Evolutionary conservation across 64 coral and sea anemone genomes (phyloP).

Genomic region (Stichodactyla helianthus): DNA sequence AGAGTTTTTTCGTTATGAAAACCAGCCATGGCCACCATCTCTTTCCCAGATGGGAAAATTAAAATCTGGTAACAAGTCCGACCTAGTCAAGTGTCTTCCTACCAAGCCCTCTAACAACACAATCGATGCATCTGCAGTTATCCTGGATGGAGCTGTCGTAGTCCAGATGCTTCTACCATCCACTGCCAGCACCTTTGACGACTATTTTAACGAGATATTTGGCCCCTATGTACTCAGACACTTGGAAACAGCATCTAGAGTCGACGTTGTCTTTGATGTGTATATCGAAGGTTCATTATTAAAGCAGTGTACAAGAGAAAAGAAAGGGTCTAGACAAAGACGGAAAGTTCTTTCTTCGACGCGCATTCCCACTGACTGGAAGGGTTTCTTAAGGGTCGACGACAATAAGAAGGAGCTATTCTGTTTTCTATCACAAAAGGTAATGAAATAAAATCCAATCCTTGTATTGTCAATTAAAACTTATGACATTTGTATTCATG

Average conservation of each 20-base stretch:
- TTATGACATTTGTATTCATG: too few species aligned
- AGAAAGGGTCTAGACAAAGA: neutral
- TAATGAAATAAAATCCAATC: too few species aligned
- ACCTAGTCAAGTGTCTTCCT: conserved; percentile 13
- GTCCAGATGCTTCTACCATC: conserved; percentile 6
- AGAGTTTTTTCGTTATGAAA: conserved; percentile 26
- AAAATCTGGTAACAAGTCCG: conserved; percentile 4
- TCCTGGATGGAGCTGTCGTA: conserved; percentile 17
- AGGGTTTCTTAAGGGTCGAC: conserved; percentile 25
- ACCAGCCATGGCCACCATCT: conserved; percentile 15
- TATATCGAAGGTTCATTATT: neutral
- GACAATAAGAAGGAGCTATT: conserved; percentile 62
- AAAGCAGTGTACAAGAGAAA: conserved; percentile 5
- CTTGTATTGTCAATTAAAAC: too few species aligned
- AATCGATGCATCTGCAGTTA: neutral
- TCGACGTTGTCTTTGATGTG: conserved; percentile 32
- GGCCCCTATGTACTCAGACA: neutral
- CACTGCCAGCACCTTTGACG: conserved; percentile 19
- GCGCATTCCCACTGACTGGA: conserved; percentile 24
- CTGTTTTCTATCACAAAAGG: conserved; percentile 20
- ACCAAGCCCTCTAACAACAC: neutral
- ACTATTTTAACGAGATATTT: conserved; percentile 4
- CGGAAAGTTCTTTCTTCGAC: neutral
- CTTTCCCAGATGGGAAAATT: neutral
- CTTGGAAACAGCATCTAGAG: conserved; percentile 1